These are phyloP conservation scores for Idaea aversata DNA, from an alignment of 2,888 invertebrate genomes.

Conservation along the genomic window DNA sequence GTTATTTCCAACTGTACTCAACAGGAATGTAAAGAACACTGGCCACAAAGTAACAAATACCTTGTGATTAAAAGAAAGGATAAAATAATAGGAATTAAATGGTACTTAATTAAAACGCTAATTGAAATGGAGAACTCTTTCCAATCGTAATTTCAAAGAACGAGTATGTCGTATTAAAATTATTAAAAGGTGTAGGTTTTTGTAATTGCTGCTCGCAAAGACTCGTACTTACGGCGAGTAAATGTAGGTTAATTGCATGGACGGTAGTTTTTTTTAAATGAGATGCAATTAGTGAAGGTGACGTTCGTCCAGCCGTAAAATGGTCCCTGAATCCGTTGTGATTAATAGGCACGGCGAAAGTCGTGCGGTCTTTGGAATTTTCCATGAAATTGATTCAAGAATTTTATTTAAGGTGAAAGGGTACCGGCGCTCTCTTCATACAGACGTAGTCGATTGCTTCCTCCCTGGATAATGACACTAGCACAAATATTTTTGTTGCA, in stretches of 20 bases:
- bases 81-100: background rate
- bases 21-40: background rate
- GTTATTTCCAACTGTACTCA: background rate
- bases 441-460: too few relatives aligned
- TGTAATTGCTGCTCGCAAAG: conserved; percentile 15
- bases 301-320: conserved; percentile 42
- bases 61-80: conserved; percentile 16
- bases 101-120: conserved; percentile 8
- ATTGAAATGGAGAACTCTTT: conserved; percentile 25
- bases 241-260: conserved; percentile 61
- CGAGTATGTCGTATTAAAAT: conserved; percentile 10
- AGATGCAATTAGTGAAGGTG: conserved; percentile 61
- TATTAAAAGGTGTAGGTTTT: conserved; percentile 16
- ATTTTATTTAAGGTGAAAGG: too few relatives aligned
- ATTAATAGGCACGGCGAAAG: conserved; percentile 40
- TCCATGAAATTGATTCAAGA: background rate
- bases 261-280: conserved; percentile 57
- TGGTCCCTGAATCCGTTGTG: conserved; percentile 48
- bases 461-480: too few relatives aligned
- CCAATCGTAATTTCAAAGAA: conserved; percentile 5
- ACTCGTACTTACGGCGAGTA: conserved; percentile 24
- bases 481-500: too few relatives aligned
- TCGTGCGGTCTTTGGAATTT: background rate
- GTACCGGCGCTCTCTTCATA: too few relatives aligned
- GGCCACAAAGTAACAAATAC: conserved; percentile 11